Evolutionary conservation across 2,797 vertebrate genomes (phyloP), one percentile per base, ranked within the genome.

Genomic region (Pachyuromys duprasi): DNA sequence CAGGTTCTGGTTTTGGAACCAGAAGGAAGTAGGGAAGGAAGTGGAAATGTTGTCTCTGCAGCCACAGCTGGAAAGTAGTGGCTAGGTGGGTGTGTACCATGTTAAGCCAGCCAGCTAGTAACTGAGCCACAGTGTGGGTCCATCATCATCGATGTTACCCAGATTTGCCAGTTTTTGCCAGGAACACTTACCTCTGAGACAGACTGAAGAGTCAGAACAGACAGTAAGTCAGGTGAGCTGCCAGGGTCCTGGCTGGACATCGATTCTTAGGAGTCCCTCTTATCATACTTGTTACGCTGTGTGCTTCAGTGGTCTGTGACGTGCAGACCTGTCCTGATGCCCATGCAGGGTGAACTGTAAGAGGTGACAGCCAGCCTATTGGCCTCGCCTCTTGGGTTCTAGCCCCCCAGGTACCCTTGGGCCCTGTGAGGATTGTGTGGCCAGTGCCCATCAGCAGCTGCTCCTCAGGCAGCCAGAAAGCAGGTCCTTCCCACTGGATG

Each of bases 51-150:
- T 5, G 11, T 36, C 45, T 69, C 31, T 9, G 6, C 7, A 0
- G 1, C 33, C 31, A 4, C 22, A 3, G 20, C 9, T 8, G 28
- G 67, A 36, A 45, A 31, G 62, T 18, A 8, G 22, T 20, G 70
- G 60, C 36, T 60, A 1, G 0, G 67, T 0, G 13, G n/a, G 8
- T 3, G n/a, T 72, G 28, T 6, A 4, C 33, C 20, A 53, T 3
- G 1, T 57, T 53, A 3, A 45, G 76, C 67, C 69, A 31, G 62
- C 33, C 0, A 7, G 69, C 70, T 72, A 8, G 65, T 2, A 20
- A 63, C 53, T 4, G 24, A 28, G 13, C 28, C 28, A 26, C 57
- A 36, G 11, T 28, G 28, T 0, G 57, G 53, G 3, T 81, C 81
- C 0, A 0, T 15, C 55, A n/a, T 72, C 55, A 79, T 49, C 33